Evolutionary conservation across 92 coral and sea anemone species (phyloP).

Genomic region (Bergia sp.): DNA sequence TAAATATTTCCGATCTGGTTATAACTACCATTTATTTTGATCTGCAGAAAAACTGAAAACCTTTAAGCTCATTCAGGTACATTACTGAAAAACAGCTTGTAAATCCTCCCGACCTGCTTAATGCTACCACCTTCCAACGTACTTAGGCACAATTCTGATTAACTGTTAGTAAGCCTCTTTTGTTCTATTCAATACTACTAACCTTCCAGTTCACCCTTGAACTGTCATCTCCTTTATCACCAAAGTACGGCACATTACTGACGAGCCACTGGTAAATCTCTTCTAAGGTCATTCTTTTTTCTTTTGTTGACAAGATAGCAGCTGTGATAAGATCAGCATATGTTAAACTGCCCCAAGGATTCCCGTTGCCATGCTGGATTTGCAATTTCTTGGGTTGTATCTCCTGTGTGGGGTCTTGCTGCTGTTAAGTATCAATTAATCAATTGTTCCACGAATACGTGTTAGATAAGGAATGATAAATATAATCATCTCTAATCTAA

Average conservation of each 20-base stretch:
- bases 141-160: not conserved
- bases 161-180: not conserved
- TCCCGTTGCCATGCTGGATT: not conserved
- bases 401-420: too few species aligned
- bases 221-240: not conserved
- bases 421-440: not conserved
- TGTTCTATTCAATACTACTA: not conserved
- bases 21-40: too few species aligned
- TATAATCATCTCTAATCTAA: too few species aligned
- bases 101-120: not conserved
- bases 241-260: not conserved
- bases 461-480: too few species aligned
- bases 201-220: slow-evolving; percentile 36
- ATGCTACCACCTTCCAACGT: not conserved
- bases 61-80: too few species aligned
- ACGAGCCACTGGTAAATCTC: slow-evolving; percentile 16
- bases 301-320: not conserved
- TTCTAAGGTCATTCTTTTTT: not conserved
- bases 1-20: too few species aligned
- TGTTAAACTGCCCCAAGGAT: slow-evolving; percentile 9
- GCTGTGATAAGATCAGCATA: not conserved
- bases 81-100: not conserved
- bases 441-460: too few species aligned
- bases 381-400: not conserved
- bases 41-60: too few species aligned